Base-by-base conservation (phyloP, 2,113 vertebrate species). In the Notechis scutatus region DNA sequence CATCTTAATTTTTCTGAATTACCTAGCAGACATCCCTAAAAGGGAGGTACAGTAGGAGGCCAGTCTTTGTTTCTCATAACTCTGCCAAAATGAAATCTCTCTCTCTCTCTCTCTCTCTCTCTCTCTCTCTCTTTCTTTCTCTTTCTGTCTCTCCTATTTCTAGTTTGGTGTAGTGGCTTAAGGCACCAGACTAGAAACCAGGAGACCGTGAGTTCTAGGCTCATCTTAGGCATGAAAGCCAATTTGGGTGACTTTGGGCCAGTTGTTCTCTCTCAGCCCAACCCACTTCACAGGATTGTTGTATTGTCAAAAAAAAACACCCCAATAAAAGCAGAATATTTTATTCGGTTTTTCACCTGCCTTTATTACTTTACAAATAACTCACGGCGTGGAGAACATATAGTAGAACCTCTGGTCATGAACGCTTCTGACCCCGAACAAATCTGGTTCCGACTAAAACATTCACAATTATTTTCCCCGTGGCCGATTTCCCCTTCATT, bases 11-110 rank as follows among this genome's bases (percentile, higher is more conserved):
- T 34, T 74, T 74, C 12, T n/a, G 11, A 14, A 12, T n/a, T n/a
- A n/a, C 29, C 61, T 15, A 69, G 29, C 29, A 15, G 64, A 69
- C 4, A 2, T 69, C n/a, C n/a, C 64, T 74, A 34, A n/a, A 69
- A 69, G 29, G n/a, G n/a, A 74, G 18, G 14, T 34, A 74, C 95
- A 95, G 94, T 90, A 93, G 93, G 94, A 96, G 92, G 93, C 94
- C 94, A 95, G 95, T 96, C 94, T 95, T 96, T 94, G 95, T 92
- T 4, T 95, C 96, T 93, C 87, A 90, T 87, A 0, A 39, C 81
- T 95, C 94, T 95, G 94, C 93, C 94, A 92, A 74, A 74, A 50
- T 52, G 50, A 52, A 52, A 52, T 11, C 1, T 50, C 7, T 8
- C 10, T 52, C 4, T 45, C 42, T 45, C 42, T 45, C 45, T 42